A percentile compares a stretch with the other conserved stretches of the same genome.
These are phyloP conservation scores for Eurystomus gularis DNA, from an alignment of 2,113 vertebrate genomes.

Conservation along the genomic window DNA sequence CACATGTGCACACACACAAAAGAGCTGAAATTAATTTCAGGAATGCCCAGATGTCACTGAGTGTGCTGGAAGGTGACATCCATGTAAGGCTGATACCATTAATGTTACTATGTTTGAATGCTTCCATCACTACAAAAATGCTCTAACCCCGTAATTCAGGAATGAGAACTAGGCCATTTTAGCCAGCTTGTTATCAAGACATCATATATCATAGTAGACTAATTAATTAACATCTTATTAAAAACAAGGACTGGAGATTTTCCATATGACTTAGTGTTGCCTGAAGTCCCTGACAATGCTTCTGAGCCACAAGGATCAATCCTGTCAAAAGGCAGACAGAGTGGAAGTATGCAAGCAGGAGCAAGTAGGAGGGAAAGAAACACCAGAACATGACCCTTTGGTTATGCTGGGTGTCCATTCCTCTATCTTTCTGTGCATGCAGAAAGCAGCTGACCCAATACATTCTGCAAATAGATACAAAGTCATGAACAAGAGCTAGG, in stretches of 20 bases:
- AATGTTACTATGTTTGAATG: background rate
- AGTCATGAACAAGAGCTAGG: background rate
- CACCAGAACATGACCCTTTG: fast-evolving
- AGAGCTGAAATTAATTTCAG: background rate
- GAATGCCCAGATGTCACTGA: background rate
- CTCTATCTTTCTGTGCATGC: background rate
- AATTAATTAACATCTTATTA: background rate
- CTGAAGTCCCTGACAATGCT: background rate
- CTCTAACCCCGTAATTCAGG: background rate
- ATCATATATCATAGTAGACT: background rate
- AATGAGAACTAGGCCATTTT: background rate
- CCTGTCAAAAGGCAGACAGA: background rate
- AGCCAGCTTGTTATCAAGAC: background rate
- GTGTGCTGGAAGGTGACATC: background rate
- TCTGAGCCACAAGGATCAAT: background rate
- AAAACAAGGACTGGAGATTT: background rate
- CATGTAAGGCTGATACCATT: background rate
- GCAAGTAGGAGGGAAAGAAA: background rate
- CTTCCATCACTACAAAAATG: background rate
- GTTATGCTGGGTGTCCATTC: background rate
- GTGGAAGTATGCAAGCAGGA: background rate
- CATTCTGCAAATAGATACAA: background rate
- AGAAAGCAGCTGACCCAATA: background rate
- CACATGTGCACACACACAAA: background rate
- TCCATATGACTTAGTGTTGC: background rate